A percentile compares a stretch with the other conserved stretches of the same genome.
Conservation (phyloP, 64 coral and sea anemone species). For the Porites australiensis region DNA sequence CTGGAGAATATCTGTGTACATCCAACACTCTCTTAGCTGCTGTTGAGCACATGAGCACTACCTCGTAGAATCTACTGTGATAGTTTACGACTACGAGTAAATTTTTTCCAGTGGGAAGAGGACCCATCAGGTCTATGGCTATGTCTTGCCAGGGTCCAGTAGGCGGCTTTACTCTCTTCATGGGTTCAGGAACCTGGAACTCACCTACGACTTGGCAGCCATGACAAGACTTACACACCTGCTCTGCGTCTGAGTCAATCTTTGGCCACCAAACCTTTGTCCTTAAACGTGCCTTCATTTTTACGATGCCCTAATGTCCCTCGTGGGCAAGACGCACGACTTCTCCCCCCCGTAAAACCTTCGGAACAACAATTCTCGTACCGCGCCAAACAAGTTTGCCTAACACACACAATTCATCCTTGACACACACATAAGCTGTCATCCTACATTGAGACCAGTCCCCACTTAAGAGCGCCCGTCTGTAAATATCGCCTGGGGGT, state of each 20-base stretch:
- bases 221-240: slow-evolving; percentile 10
- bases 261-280: too few relatives aligned
- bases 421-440: slow-evolving; percentile 30
- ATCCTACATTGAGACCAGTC: slow-evolving; percentile 35
- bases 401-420: background rate
- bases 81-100: too few relatives aligned
- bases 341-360: background rate
- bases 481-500: too few relatives aligned
- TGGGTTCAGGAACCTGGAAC: background rate
- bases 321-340: background rate
- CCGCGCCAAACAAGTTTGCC: background rate
- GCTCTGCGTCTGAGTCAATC: too few relatives aligned
- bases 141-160: slow-evolving; percentile 23
- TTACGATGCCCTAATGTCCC: background rate
- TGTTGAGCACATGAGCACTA: too few relatives aligned
- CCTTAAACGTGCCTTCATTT: background rate
- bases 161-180: background rate
- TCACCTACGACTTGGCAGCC: slow-evolving; percentile 28
- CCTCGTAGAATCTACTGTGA: too few relatives aligned
- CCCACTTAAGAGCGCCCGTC: slow-evolving; percentile 1
- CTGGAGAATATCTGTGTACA: too few relatives aligned
- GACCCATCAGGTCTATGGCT: slow-evolving; percentile 10
- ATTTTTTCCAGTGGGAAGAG: too few relatives aligned
- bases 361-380: background rate
- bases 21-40: too few relatives aligned